These are phyloP conservation scores for Pteropus alecto DNA, from an alignment of 2,113 vertebrate species.

Conservation along the genomic window DNA sequence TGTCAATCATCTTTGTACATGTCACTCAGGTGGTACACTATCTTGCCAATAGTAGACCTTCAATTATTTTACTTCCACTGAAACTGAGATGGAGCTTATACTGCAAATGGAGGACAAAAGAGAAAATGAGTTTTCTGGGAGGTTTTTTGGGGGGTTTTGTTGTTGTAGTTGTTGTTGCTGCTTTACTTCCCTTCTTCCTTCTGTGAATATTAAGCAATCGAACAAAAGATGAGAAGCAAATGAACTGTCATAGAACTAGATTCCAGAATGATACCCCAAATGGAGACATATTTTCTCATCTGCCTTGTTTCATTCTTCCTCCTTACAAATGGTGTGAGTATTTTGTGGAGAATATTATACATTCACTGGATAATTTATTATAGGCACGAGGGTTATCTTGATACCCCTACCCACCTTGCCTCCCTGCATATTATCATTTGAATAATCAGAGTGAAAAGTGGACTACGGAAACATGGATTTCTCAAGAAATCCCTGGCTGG, in stretches of 20 bases:
- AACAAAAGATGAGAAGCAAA: slow-evolving; percentile 59
- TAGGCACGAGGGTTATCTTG: background rate
- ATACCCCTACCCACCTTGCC: background rate
- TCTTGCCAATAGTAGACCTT: background rate
- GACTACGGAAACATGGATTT: background rate
- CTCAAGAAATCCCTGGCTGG: background rate
- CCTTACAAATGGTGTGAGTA: background rate
- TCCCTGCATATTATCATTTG: slow-evolving; percentile 48
- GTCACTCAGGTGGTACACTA: background rate
- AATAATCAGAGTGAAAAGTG: slow-evolving; percentile 47
- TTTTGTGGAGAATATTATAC: background rate
- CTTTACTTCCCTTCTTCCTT: background rate
- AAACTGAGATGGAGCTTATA: background rate
- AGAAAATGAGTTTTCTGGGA: background rate
- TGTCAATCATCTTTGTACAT: background rate
- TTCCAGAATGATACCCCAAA: background rate
- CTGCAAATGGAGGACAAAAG: background rate
- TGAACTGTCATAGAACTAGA: slow-evolving; percentile 25
- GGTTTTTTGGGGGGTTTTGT: background rate
- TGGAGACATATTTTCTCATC: slow-evolving; percentile 47
- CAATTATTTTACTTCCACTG: background rate
- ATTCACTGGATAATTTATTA: slow-evolving; percentile 41
- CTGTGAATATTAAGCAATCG: slow-evolving; percentile 36
- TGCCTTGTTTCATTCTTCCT: background rate
- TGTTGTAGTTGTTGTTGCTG: background rate